Evolutionary conservation across 2,113 vertebrate species (phyloP), one percentile per base, ranked within the genome.

Genomic region (Paracanthobrama guichenoti): DNA sequence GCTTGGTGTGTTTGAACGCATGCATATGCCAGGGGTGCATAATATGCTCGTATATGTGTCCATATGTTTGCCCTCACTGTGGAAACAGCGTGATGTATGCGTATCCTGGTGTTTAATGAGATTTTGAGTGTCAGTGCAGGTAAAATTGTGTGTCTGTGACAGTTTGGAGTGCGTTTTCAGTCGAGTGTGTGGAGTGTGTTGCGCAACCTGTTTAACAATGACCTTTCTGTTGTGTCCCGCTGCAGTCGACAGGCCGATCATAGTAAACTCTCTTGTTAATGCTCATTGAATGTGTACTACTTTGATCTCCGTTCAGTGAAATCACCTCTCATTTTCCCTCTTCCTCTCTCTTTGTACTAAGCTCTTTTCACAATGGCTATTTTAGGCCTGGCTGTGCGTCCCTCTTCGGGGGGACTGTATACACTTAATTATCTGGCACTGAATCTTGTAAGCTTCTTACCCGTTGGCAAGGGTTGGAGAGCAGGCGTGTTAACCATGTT

Each of bases 381-480:
- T 89, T 89, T 84, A 50, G 86, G 84, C 81, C 69, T 62, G 18
- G 77, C 72, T 48, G 48, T 89, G 80, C 76, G 66, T 72, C 64
- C 78, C 28, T 46, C 59, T 84, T 81, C 71, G 16, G 77, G 44
- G 77, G 64, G 73, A 79, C 84, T 87, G 84, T 87, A 84, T 79
- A 83, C 88, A 88, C 83, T 85, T 87, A 81, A 87, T 89, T 84
- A 87, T 87, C 88, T 89, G 86, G 81, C 81, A 83, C 77, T 73
- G 71, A 59, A 81, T 39, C 82, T 81, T 48, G 26, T 84, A 87
- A 86, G 84, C 86, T 84, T 84, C 86, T 86, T 86, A 82, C 31
- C 16, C 46, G 18, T 62, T 75, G 16, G 77, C 60, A 78, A 67
- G 46, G 71, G 75, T 85, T 85, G 53, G 72, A 77, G 75, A 83